Percentiles rank a stretch among this genome's conserved stretches.
These are phyloP conservation scores for Halictus ligatus DNA, from an alignment of 2,888 invertebrate genomes.

Conservation along the genomic window DNA sequence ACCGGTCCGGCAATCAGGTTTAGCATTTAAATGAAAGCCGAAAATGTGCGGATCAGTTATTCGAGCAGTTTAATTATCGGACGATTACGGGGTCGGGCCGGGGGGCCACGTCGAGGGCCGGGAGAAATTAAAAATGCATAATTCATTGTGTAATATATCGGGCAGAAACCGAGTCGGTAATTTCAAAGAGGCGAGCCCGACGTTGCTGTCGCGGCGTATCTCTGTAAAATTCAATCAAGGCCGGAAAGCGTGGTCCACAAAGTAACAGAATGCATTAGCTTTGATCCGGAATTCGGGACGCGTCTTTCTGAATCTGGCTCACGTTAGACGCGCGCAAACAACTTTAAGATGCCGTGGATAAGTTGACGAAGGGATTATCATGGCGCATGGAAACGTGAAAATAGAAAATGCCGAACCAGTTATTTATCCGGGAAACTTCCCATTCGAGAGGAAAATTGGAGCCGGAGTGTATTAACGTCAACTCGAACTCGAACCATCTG, in stretches of 20 bases:
- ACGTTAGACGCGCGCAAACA: constrained; percentile 31
- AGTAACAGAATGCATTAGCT: constrained; percentile 58
- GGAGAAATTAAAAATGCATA: not conserved
- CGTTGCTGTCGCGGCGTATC: constrained; percentile 31
- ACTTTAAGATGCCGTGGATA: constrained; percentile 29
- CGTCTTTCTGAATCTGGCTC: constrained; percentile 30
- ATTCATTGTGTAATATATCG: constrained; percentile 7
- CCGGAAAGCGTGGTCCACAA: constrained; percentile 45
- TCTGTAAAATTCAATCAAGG: constrained; percentile 49
- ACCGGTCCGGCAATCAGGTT: not conserved
- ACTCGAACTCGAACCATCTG: not conserved
- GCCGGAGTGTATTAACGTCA: not conserved
- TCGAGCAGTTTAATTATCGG: not conserved
- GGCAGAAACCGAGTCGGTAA: constrained; percentile 11
- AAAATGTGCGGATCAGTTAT: not conserved
- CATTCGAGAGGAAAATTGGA: not conserved
- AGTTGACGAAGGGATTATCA: constrained; percentile 2
- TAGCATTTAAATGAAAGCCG: not conserved
- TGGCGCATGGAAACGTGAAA: constrained; percentile 3
- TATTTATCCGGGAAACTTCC: not conserved
- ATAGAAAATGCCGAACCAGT: not conserved
- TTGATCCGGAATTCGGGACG: constrained; percentile 51
- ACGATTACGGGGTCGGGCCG: not conserved
- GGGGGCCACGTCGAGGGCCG: not conserved
- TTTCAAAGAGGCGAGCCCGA: constrained; percentile 31